Base-by-base conservation (phyloP, 2,797 vertebrate genomes). In the Coracias cyanogaster region DNA sequence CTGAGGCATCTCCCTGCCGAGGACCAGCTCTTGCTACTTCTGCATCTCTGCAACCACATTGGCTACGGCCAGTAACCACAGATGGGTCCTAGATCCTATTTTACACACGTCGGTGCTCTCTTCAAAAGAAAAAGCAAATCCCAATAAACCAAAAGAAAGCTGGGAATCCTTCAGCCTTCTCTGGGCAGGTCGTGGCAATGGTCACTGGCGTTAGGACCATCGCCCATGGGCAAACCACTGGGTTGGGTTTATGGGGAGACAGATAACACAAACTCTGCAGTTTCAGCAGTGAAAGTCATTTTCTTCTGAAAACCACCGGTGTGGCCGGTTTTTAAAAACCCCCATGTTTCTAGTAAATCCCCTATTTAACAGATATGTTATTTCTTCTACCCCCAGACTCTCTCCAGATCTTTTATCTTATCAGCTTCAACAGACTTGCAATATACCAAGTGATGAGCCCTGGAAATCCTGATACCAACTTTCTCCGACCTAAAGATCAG, bases 181-280 rank as follows among this genome's bases (percentile, higher is more conserved):
- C 65, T 6, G 25, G 4, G 10, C 37, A 24, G 39, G 15, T 22
- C 1, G 2, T 61, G 80, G 58, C 3, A 15, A 15, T 10, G 21
- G 6, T 35, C 54, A 8, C 3, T 1, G 1, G 11, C 20, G 8
- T 12, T 3, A 39, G 57, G 28, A 4, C 25, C 12, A 18, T 12
- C 24, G 13, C 43, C 57, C 0, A 3, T 10, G 39, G 45, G 45
- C 45, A 46, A 46, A 46, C 35, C 39, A 5, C 16, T 6, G 20
- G 49, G 35, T 19, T 64, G 77, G 10, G 6, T 16, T 7, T 35
- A 24, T 5, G 35, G n/a, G 35, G 31, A 31, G n/a, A 22, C 29
- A 28, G 54, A 19, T 31, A 57, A 49, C 45, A 9, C 54, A 54
- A 6, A 25, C 7, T 3, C 48, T 16, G 33, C 20, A 19, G 16